phyloP scores from a whole-genome alignment of 2,113 vertebrate genomes.

The Stegastes partitus region DNA sequence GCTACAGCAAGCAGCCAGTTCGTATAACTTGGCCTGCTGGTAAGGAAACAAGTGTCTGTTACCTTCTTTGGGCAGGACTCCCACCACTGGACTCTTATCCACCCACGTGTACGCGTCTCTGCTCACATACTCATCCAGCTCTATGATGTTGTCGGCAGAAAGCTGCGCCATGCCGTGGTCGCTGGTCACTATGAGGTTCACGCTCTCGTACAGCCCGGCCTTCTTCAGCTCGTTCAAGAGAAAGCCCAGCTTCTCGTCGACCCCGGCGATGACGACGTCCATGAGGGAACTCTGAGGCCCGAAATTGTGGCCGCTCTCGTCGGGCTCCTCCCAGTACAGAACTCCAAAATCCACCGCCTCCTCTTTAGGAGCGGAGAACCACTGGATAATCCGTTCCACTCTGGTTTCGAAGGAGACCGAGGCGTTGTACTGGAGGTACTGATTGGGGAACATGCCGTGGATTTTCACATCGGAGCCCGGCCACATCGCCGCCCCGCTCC shows the following conservation, averaged over 20 bases:
- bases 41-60: slow-evolving; percentile 24
- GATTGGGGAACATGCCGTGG: slow-evolving; percentile 84
- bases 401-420: slow-evolving; percentile 88
- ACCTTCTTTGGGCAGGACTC: slow-evolving; percentile 92
- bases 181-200: slow-evolving; percentile 93
- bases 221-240: slow-evolving; percentile 88
- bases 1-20: no score
- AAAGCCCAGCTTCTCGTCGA: slow-evolving; percentile 91
- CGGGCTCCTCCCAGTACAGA: slow-evolving; percentile 95
- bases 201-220: slow-evolving; percentile 83
- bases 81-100: slow-evolving; percentile 90
- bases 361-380: slow-evolving; percentile 87
- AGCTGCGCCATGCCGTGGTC: slow-evolving; percentile 94
- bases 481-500: slow-evolving; percentile 93
- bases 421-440: slow-evolving; percentile 89
- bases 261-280: slow-evolving; percentile 84
- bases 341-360: slow-evolving; percentile 90
- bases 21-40: no score
- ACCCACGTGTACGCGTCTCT: slow-evolving; percentile 88
- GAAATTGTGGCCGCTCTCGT: slow-evolving; percentile 87
- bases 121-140: slow-evolving; percentile 89
- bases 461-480: slow-evolving; percentile 93
- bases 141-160: slow-evolving; percentile 88
- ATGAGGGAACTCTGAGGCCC: slow-evolving; percentile 90
- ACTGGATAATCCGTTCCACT: slow-evolving; percentile 87